Evolutionary conservation across 2,797 vertebrate species (phyloP).

Genomic region (Scolopax bukidnonensis): DNA sequence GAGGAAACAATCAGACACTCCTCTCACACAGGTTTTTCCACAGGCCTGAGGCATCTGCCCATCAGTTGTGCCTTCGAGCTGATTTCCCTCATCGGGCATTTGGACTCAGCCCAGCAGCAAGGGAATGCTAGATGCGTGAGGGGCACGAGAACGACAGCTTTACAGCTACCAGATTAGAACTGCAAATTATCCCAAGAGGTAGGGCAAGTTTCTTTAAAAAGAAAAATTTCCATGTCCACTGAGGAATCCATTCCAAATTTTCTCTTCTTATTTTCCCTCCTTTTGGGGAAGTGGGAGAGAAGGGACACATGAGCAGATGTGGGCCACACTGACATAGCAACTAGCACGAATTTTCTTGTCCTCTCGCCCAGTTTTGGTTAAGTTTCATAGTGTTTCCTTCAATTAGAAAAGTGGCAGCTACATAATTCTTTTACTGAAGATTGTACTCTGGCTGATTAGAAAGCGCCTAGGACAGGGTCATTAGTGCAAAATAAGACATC

Average conservation of each 20-base stretch:
- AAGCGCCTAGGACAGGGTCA: conserved; percentile 37
- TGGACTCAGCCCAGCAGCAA: neutral
- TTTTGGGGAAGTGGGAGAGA: neutral
- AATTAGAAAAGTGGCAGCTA: neutral
- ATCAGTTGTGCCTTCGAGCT: neutral
- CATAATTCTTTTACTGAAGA: neutral
- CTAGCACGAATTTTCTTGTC: neutral
- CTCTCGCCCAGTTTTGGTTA: neutral
- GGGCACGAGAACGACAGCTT: conserved; percentile 1
- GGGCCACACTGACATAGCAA: neutral
- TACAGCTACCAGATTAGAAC: conserved; percentile 44
- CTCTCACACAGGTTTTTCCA: neutral
- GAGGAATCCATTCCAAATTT: neutral
- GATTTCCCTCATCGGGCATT: neutral
- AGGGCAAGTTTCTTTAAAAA: conserved; percentile 13
- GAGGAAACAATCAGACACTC: neutral
- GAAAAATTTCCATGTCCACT: neutral
- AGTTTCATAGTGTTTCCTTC: neutral
- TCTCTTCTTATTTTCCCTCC: neutral
- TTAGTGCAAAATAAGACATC: conserved; percentile 65
- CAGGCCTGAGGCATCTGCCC: neutral
- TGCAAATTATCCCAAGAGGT: neutral
- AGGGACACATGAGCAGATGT: neutral
- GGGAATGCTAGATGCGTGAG: neutral
- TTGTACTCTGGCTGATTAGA: neutral